Evolutionary conservation across 2,888 invertebrate genomes (phyloP), one percentile per base, ranked within the genome.

Genomic region (Gortyna flavago): DNA sequence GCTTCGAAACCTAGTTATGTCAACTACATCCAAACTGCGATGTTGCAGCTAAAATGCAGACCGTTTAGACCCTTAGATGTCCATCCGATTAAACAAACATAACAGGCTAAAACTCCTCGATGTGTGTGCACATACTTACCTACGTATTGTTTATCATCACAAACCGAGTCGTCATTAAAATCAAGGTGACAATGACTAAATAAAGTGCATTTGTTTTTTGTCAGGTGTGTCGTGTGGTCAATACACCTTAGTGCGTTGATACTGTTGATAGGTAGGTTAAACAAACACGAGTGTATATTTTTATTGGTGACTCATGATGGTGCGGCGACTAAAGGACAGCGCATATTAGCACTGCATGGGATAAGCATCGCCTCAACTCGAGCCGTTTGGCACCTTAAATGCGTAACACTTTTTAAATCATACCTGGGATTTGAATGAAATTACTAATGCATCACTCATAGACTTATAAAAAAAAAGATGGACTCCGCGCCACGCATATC

Each of bases 111-210:
- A 67, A 59, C 16, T 16, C 18, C 3, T 8, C 25, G 21, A 48
- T 70, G 21, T 25, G 67, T 32, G 70, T 54, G 13, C 18, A 64
- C 44, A 54, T 25, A 29, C 41, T 25, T 72, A 64, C 44, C 44
- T 25, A 29, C 41, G n/a, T 72, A 65, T 79, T 79, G 62, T 76
- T 73, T 65, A 59, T 57, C 51, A 78, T 38, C 64, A 59, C 54
- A 64, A 64, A 44, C 21, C 48, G 32, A 64, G 57, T 62, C 54
- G 48, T 54, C 72, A 76, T 76, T 69, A 67, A 25, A 66, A n/a
- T 48, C 82, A 88, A 87, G 88, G 83, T 77, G 84, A 80, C 77
- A 77, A 78, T 80, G 76, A 73, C 75, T 78, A 67, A 66, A 77
- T 75, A 77, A 84, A 81, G 54, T 51, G 81, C 70, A 81, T 72